phyloP scores from a whole-genome alignment of 1,140 invertebrate species.

The Bombus sibiricus region DNA sequence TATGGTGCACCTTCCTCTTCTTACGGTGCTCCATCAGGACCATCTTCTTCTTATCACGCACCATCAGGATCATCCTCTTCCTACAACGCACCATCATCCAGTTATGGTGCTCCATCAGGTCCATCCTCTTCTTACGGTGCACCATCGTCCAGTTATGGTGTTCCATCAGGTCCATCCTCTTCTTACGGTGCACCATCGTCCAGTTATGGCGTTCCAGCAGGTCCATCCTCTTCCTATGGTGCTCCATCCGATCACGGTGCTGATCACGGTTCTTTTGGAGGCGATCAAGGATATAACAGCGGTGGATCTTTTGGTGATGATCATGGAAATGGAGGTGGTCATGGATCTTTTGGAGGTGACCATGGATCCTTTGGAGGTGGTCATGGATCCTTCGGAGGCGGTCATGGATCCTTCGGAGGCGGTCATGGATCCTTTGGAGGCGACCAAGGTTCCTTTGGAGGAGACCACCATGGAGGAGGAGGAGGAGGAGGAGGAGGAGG shows the following conservation, averaged over 20 bases:
- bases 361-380: slow-evolving; percentile 14
- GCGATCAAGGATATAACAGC: slow-evolving; percentile 38
- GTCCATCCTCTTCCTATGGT: background rate
- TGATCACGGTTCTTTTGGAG: slow-evolving; percentile 11
- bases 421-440: slow-evolving; percentile 21
- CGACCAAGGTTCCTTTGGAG: background rate
- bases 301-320: slow-evolving; percentile 5
- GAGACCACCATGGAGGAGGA: background rate
- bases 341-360: background rate
- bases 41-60: slow-evolving; percentile 44
- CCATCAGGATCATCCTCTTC: slow-evolving; percentile 29
- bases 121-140: slow-evolving; percentile 30
- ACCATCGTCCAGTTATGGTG: slow-evolving; percentile 29
- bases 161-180: background rate
- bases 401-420: background rate
- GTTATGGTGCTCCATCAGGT: slow-evolving; percentile 15
- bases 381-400: slow-evolving; percentile 3
- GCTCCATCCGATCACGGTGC: background rate
- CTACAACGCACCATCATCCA: slow-evolving; percentile 31
- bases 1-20: slow-evolving; percentile 33
- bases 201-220: background rate
- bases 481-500: background rate
- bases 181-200: background rate
- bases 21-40: slow-evolving; percentile 37
- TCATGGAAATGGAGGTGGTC: background rate